These are phyloP conservation scores for Corydoras sp. DNA, from an alignment of 2,113 vertebrate species.

Conservation along the genomic window DNA sequence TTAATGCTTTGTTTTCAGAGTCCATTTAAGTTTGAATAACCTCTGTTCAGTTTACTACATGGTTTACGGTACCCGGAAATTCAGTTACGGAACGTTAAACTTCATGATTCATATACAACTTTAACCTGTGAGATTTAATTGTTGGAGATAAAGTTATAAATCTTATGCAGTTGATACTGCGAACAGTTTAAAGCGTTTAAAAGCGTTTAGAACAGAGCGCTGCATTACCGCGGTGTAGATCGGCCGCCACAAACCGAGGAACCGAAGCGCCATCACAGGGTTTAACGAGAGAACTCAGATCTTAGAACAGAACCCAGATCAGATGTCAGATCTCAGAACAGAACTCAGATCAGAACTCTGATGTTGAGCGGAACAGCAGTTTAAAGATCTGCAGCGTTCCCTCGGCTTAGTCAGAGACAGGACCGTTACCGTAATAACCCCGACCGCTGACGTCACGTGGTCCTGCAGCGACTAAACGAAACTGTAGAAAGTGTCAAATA, in stretches of 20 bases:
- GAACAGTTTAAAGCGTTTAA: background rate
- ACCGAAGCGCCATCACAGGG: slow-evolving; percentile 21
- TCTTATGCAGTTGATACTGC: background rate
- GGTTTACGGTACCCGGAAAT: slow-evolving; percentile 33
- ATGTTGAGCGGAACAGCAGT: too few relatives aligned
- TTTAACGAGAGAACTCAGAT: background rate
- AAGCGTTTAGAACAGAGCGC: background rate
- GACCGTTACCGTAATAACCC: slow-evolving; percentile 28
- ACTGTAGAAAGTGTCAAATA: too few relatives aligned
- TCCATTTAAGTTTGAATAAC: background rate
- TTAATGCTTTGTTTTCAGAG: background rate
- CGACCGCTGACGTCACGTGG: background rate
- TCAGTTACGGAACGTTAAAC: background rate
- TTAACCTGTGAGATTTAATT: background rate
- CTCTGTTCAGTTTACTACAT: background rate
- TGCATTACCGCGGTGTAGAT: slow-evolving; percentile 11
- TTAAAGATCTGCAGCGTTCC: background rate
- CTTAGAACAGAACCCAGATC: background rate
- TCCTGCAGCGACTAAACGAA: too few relatives aligned
- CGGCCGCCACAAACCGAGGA: background rate
- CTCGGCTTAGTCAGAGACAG: too few relatives aligned
- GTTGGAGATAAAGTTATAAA: background rate
- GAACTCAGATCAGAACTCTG: background rate
- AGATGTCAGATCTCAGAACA: too few relatives aligned
- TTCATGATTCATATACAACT: background rate